phyloP scores from a whole-genome alignment of 53 echinoderm and acorn worm species.

The Stichopus horrens region DNA sequence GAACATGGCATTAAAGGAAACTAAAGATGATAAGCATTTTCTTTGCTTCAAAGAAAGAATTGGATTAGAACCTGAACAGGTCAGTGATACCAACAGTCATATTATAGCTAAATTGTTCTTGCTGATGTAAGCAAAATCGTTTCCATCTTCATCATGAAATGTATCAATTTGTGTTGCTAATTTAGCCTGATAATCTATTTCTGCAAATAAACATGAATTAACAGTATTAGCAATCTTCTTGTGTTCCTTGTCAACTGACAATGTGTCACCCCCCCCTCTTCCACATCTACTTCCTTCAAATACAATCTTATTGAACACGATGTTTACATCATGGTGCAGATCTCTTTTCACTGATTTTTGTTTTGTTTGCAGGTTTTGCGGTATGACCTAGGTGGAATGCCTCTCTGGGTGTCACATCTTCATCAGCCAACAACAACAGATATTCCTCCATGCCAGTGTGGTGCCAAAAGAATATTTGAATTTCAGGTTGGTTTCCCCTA shows the following conservation, averaged over 20 bases:
- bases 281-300: too few species aligned
- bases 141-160: too few species aligned
- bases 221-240: too few species aligned
- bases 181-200: too few species aligned
- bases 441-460: constrained; percentile 83
- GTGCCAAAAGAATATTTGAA: constrained; percentile 82
- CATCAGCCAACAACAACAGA: constrained; percentile 64
- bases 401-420: constrained; percentile 72
- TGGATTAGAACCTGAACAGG: constrained; percentile 88
- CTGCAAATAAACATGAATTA: too few species aligned
- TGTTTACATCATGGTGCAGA: too few species aligned
- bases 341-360: background rate
- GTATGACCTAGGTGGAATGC: constrained; percentile 72
- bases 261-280: background rate
- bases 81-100: background rate
- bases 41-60: constrained; percentile 74
- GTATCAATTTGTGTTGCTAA: too few species aligned
- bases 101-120: too few species aligned
- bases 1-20: constrained; percentile 78
- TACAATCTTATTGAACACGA: too few species aligned
- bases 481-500: constrained; percentile 69
- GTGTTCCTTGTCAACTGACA: background rate
- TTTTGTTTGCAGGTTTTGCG: constrained; percentile 67
- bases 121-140: too few species aligned
- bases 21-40: constrained; percentile 81